Evolutionary conservation across 2,888 invertebrate species (phyloP), one percentile per base, ranked within the genome.

Genomic region (Dicyrtoma fusca): DNA sequence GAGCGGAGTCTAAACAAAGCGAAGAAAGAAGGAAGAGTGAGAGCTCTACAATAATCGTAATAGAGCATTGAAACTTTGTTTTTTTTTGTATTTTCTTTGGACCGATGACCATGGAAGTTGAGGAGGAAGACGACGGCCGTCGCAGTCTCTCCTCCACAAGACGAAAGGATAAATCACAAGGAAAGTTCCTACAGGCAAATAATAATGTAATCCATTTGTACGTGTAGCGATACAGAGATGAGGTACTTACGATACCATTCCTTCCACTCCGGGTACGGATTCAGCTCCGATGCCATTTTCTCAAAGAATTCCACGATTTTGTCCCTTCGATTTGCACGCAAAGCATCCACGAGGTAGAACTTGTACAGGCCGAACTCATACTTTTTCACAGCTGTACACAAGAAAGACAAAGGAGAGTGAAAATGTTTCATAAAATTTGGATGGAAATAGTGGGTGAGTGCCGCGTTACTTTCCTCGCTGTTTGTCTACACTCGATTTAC

Each of bases 201-300:
- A 5, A 34, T 34, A 34, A 34, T 34, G 3, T 34, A 3, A 34
- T 34, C 34, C 34, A 3, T 34, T 5, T 34, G 34, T 34, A 34
- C 8, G 34, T 34, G 34, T 34, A 34, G 34, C 3, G 34, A 3
- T 34, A 34, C 34, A 5, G 34, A 34, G 13, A 55, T 55, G 55
- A 21, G 34, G 1, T 13, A 87, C 90, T 87, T 88, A 97, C 97
- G 92, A 85, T 96, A 97, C 97, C 97, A 97, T 81, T 97, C 97
- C 82, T 91, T 94, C 95, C 97, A 97, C 83, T 97, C 97, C 73
- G 87, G 86, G 83, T 94, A 94, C 63, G 90, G 90, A 82, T 95
- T 95, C 59, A 97, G 84, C 81, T 96, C 95, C 17, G 90, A 87
- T 5, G 94, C 88, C 88, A 96, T 88, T 85, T 91, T 94, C 11